phyloP scores from a whole-genome alignment of 2,797 vertebrate genomes.

The Fringilla coelebs region DNA sequence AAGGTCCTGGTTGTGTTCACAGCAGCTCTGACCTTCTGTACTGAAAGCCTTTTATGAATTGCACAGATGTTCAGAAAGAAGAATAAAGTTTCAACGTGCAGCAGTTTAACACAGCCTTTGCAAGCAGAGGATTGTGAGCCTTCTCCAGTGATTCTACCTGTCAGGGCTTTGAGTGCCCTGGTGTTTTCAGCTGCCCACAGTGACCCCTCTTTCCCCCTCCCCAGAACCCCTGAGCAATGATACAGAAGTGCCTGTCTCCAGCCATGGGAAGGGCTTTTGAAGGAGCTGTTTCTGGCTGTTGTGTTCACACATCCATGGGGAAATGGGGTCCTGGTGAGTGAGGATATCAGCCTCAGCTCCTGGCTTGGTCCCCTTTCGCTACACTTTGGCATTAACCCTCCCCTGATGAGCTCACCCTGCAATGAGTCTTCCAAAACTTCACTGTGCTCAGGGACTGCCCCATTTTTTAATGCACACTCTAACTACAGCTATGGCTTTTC shows the following conservation, averaged over 20 bases:
- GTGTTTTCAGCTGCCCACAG: background rate
- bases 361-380: background rate
- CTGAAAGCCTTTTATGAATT: background rate
- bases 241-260: background rate
- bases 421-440: background rate
- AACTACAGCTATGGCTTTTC: background rate
- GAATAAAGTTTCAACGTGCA: background rate
- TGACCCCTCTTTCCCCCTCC: rapidly evolving
- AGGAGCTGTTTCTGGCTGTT: rapidly evolving
- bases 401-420: background rate
- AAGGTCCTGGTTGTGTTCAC: background rate
- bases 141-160: background rate
- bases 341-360: background rate
- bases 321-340: background rate
- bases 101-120: background rate
- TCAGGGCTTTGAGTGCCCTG: background rate
- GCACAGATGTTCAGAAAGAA: background rate
- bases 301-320: background rate
- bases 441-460: rapidly evolving
- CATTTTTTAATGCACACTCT: background rate
- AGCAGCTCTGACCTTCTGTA: conserved; percentile 1
- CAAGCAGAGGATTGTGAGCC: background rate
- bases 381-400: background rate
- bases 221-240: rapidly evolving
- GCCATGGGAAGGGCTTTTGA: rapidly evolving